These are phyloP conservation scores for Euura saliciscinereae DNA, from an alignment of 1,140 invertebrate species.

Conservation along the genomic window DNA sequence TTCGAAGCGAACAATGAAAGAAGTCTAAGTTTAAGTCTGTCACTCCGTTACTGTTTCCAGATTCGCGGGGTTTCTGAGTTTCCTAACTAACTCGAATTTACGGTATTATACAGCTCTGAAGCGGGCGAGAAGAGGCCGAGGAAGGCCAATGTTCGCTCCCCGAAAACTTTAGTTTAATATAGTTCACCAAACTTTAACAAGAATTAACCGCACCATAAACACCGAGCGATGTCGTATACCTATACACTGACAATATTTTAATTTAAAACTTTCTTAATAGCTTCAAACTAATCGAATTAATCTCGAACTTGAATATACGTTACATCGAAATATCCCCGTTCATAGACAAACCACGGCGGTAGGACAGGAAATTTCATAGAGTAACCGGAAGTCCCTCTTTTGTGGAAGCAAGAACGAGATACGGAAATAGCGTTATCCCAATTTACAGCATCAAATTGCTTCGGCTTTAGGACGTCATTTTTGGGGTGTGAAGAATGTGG, in stretches of 20 bases:
- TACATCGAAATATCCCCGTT: too few relatives aligned
- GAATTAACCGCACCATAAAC: constrained; percentile 2
- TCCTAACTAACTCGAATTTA: constrained; percentile 4
- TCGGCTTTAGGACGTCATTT: background rate
- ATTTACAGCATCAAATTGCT: background rate
- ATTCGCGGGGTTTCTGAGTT: background rate
- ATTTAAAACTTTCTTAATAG: background rate
- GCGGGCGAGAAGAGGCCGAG: background rate
- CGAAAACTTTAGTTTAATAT: constrained; percentile 5
- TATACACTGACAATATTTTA: background rate
- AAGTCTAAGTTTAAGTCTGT: background rate
- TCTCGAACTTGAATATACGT: background rate
- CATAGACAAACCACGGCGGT: background rate
- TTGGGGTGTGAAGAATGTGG: background rate
- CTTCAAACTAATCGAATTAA: too few relatives aligned
- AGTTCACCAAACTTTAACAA: background rate
- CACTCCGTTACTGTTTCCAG: constrained; percentile 6
- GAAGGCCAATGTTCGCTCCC: background rate
- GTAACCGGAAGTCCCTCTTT: background rate
- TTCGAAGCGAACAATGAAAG: background rate
- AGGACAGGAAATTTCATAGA: background rate
- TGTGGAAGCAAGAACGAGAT: background rate
- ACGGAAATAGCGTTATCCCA: background rate
- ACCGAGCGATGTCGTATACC: background rate
- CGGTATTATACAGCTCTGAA: background rate